These are phyloP conservation scores for Aphelenchoides besseyi DNA, from an alignment of 1,140 invertebrate genomes.

Conservation along the genomic window DNA sequence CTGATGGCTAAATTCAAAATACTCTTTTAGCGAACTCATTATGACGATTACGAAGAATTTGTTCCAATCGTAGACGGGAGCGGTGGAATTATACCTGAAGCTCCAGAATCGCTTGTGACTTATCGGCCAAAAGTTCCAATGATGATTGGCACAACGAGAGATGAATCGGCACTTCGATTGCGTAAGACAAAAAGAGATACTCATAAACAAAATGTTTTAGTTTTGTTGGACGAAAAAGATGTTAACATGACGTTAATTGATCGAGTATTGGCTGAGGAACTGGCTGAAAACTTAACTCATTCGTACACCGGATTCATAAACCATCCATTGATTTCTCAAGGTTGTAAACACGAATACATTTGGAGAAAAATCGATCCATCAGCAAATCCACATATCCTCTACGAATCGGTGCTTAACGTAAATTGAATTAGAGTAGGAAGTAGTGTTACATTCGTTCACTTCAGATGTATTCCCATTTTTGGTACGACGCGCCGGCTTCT, in stretches of 20 bases:
- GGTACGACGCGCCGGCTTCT: constrained; percentile 61
- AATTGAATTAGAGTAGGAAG: not conserved
- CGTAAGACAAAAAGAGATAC: constrained; percentile 32
- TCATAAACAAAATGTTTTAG: constrained; percentile 42
- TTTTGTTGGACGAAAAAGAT: constrained; percentile 57
- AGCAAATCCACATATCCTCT: constrained; percentile 35
- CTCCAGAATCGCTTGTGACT: constrained; percentile 51
- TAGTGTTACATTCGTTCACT: no score
- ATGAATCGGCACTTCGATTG: constrained; percentile 55
- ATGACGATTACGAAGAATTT: constrained; percentile 58
- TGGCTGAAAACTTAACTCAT: constrained; percentile 55
- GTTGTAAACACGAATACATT: constrained; percentile 60
- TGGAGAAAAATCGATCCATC: constrained; percentile 60
- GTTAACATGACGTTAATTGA: constrained; percentile 51
- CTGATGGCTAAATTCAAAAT: not conserved
- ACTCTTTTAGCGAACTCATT: constrained; percentile 23
- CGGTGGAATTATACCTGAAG: constrained; percentile 58
- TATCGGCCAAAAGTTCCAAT: constrained; percentile 56
- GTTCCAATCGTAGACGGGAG: constrained; percentile 59
- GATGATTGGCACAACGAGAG: constrained; percentile 56
- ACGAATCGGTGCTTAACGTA: constrained; percentile 56
- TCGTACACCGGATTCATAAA: constrained; percentile 54
- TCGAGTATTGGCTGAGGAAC: constrained; percentile 42
- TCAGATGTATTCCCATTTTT: constrained; percentile 62
- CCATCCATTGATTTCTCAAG: constrained; percentile 57